Base-by-base conservation (phyloP, 2,888 invertebrate species). In the Pilophorus perplexus region DNA sequence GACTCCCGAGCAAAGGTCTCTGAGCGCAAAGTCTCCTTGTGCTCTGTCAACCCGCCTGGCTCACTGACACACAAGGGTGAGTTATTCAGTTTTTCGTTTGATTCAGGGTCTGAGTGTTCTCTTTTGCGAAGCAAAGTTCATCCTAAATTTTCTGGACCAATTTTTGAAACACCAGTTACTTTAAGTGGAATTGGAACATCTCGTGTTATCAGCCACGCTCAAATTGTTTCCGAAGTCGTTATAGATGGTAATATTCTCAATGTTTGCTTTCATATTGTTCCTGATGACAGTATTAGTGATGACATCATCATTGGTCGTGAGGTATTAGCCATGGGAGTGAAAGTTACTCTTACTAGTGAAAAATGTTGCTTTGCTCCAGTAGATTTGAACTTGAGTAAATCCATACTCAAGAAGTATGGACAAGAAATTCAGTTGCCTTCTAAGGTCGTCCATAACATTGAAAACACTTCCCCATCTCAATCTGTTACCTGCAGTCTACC, bases 261-360 rank as follows among this genome's bases (percentile, higher is more conserved):
- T 18, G 38, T 57, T 57, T 57, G 37, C 38, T 57, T 57, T 22
- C 55, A 57, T 23, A 16, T 57, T 22, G 55, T 57, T 22, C 55
- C 55, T 20, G 38, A 57, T 40, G 38, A 57, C 22, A 25, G 22
- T 12, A 38, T 57, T 10, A 37, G n/a, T 8, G 22, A 37, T 38
- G 38, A 57, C 14, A 33, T 38, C 22, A 57, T 57, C 2, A 57
- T 57, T 38, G 55, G 55, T 20, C 22, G 38, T 22, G 38, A 57
- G 3, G 16, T 38, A 20, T 38, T 57, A 18, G 40, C 37, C 3
- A 38, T 37, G n/a, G 55, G 55, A 28, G 52, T 48, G 8, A 14
- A 48, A 14, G 22, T 48, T 4, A 14, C 16, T 48, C 8, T 48
- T 4, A 48, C 48, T 18, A 22, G 6, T 20, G 16, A 48, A 10